Conservation (phyloP, 1,140 invertebrate genomes). For the Drosophila mauritiana region DNA sequence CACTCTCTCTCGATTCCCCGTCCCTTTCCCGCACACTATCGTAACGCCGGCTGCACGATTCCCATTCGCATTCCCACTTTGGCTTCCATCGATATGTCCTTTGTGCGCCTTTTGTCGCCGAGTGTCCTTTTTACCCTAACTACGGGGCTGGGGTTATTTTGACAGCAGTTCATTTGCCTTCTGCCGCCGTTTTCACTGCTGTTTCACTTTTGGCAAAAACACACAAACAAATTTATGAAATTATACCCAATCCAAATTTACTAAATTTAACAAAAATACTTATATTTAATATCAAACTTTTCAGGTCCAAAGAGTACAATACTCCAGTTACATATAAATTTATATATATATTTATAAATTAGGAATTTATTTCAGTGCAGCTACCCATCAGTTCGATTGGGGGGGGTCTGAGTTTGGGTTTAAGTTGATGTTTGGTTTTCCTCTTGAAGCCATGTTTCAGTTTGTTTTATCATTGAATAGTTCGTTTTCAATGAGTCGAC, state of each 20-base stretch:
- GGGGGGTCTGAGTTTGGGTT: constrained; percentile 22
- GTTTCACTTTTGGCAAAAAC: constrained; percentile 14
- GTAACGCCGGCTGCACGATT: constrained; percentile 67
- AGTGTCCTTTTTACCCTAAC: constrained; percentile 46
- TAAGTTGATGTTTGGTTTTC: constrained; percentile 22
- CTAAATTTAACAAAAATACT: too few relatives aligned
- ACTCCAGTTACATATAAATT: too few relatives aligned
- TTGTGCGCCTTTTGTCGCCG: constrained; percentile 60
- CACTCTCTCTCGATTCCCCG: not conserved
- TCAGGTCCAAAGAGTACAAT: too few relatives aligned
- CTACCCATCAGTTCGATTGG: constrained; percentile 5
- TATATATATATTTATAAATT: not conserved
- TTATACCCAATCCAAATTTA: too few relatives aligned
- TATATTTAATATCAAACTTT: too few relatives aligned
- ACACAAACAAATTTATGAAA: not conserved
- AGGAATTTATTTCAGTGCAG: not conserved
- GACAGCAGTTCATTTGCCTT: constrained; percentile 83
- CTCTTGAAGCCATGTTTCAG: not conserved
- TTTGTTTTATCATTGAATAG: constrained; percentile 28
- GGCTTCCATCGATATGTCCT: constrained; percentile 66
- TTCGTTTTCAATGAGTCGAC: constrained; percentile 63
- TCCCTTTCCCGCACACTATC: not conserved
- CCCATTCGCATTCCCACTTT: constrained; percentile 34
- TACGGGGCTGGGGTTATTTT: constrained; percentile 75
- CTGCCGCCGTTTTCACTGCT: constrained; percentile 42